Conservation (phyloP, 2,888 invertebrate genomes). For the Salticus scenicus region DNA sequence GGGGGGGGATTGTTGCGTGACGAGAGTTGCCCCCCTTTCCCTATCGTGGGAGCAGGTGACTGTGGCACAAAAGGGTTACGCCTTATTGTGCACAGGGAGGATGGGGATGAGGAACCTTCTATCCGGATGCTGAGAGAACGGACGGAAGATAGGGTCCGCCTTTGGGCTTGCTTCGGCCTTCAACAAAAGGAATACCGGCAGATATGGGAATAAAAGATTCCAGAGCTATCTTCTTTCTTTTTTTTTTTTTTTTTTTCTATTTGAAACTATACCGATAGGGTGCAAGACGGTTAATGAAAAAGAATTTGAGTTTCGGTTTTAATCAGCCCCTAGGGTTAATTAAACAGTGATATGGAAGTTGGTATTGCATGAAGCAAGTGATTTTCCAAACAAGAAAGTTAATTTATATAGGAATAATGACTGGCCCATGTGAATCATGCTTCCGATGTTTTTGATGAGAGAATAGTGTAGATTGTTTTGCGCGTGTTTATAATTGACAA, state of each 20-base stretch:
- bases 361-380: background rate
- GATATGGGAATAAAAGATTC: slow-evolving; percentile 22
- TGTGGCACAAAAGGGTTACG: slow-evolving; percentile 69
- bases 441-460: background rate
- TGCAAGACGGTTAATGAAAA: background rate
- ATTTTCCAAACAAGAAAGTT: slow-evolving; percentile 5
- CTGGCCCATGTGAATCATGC: background rate
- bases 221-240: background rate
- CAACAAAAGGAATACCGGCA: slow-evolving; percentile 37
- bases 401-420: background rate
- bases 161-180: slow-evolving; percentile 45
- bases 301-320: background rate
- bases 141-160: slow-evolving; percentile 59
- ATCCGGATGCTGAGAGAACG: slow-evolving; percentile 57
- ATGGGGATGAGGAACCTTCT: slow-evolving; percentile 34
- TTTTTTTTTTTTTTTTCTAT: background rate
- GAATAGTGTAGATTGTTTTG: background rate
- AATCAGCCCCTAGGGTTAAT: slow-evolving; percentile 28
- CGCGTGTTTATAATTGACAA: too few relatives aligned
- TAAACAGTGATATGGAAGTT: slow-evolving; percentile 10
- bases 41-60: slow-evolving; percentile 66
- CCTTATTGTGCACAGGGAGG: slow-evolving; percentile 63
- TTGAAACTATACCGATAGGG: background rate
- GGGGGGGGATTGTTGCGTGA: slow-evolving; percentile 42
- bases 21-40: slow-evolving; percentile 27